A percentile compares a stretch with the other conserved stretches of the same genome.
Conservation (phyloP, 2,113 vertebrate genomes). For the Tyto alba region DNA sequence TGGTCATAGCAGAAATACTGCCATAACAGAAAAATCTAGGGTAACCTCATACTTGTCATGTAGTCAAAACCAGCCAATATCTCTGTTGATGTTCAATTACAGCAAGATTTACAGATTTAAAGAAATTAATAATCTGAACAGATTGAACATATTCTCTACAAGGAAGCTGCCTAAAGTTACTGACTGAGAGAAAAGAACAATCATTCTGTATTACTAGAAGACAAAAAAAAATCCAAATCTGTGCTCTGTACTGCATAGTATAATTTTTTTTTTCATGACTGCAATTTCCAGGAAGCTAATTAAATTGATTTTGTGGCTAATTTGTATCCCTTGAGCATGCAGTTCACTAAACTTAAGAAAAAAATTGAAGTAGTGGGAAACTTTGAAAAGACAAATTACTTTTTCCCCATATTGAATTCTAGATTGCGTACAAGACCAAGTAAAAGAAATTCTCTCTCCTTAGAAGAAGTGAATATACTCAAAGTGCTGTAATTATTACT, state of each 20-base stretch:
- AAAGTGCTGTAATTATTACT: neutral
- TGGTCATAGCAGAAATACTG: neutral
- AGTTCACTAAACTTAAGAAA: neutral
- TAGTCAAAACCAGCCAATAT: neutral
- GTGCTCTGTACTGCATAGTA: neutral
- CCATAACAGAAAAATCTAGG: neutral
- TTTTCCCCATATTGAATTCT: slow-evolving; percentile 2
- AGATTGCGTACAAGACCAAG: too few relatives aligned
- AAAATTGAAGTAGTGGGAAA: neutral
- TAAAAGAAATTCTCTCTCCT: neutral
- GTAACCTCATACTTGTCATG: neutral
- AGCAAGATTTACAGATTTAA: neutral
- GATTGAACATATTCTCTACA: neutral
- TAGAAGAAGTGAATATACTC: neutral
- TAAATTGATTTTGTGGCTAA: slow-evolving; percentile 3
- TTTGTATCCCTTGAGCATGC: neutral
- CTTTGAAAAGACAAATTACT: neutral
- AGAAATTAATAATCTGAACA: neutral
- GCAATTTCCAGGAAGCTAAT: neutral
- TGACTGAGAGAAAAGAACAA: neutral
- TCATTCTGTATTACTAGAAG: neutral
- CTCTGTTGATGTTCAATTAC: neutral
- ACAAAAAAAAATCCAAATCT: neutral
- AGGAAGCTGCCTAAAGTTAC: neutral
- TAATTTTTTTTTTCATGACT: neutral